These are phyloP conservation scores for Corythornis madagascariensis DNA, from an alignment of 2,113 vertebrate species.

Conservation along the genomic window DNA sequence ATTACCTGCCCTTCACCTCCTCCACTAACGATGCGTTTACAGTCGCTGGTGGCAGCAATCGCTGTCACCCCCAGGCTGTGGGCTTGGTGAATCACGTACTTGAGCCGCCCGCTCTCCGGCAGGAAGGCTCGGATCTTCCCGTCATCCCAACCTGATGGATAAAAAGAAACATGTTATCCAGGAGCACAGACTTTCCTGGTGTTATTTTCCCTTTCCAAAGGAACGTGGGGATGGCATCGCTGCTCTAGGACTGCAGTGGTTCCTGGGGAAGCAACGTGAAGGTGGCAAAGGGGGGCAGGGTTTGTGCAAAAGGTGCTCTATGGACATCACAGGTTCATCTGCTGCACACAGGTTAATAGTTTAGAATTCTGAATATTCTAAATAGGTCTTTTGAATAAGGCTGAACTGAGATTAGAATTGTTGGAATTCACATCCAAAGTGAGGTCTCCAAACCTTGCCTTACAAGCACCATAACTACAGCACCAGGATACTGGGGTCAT, in stretches of 20 bases:
- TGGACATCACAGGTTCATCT: neutral
- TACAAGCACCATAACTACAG: neutral
- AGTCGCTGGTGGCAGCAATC: slow-evolving; percentile 80
- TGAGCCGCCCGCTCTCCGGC: slow-evolving; percentile 80
- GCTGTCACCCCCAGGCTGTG: slow-evolving; percentile 85
- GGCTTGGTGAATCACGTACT: slow-evolving; percentile 78
- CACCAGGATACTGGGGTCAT: no score
- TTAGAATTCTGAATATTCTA: neutral
- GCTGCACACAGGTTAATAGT: neutral
- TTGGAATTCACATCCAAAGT: neutral
- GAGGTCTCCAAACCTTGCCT: neutral
- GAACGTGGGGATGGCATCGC: neutral
- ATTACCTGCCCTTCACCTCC: slow-evolving; percentile 88
- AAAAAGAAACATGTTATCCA: neutral
- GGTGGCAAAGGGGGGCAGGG: neutral
- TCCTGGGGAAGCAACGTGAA: neutral
- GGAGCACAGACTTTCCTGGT: neutral
- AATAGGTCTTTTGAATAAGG: neutral
- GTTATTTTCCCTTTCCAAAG: neutral
- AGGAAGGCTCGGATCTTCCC: slow-evolving; percentile 85
- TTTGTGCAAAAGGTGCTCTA: neutral
- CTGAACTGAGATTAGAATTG: neutral
- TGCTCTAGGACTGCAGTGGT: neutral
- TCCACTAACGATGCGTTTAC: slow-evolving; percentile 84
- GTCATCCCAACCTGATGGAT: slow-evolving; percentile 83